These are phyloP conservation scores for Drosophila pseudotakahashii DNA, from an alignment of 2,888 invertebrate genomes.

Conservation along the genomic window DNA sequence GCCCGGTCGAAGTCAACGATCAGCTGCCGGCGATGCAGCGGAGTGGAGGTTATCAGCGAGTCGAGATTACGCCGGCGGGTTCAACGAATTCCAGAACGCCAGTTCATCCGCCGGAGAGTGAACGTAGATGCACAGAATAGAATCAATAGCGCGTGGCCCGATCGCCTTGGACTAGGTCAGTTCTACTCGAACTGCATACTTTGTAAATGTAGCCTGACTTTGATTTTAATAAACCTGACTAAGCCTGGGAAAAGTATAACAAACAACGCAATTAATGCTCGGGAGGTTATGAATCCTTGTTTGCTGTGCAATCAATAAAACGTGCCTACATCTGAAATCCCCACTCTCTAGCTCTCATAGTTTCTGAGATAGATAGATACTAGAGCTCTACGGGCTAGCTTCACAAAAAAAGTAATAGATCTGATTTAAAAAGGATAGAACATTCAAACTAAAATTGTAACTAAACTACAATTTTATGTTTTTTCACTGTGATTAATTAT, in stretches of 20 bases:
- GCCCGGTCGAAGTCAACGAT: conserved; percentile 23
- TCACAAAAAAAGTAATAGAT: too few relatives aligned
- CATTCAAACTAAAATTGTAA: too few relatives aligned
- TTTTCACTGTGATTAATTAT: too few relatives aligned
- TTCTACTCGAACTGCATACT: conserved; percentile 9
- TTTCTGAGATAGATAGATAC: too few relatives aligned
- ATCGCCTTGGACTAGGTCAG: conserved; percentile 48
- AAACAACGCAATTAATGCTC: not conserved
- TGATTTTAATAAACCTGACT: conserved; percentile 3
- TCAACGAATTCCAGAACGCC: conserved; percentile 56
- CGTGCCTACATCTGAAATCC: too few relatives aligned
- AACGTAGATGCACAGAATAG: conserved; percentile 30
- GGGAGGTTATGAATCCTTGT: conserved; percentile 5
- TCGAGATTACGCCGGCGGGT: conserved; percentile 57
- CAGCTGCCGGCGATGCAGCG: conserved; percentile 30
- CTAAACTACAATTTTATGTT: too few relatives aligned
- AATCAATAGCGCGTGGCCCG: conserved; percentile 7
- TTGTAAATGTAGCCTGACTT: conserved; percentile 1
- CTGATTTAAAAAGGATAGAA: too few relatives aligned
- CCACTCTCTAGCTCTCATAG: too few relatives aligned
- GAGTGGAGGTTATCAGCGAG: conserved; percentile 61
- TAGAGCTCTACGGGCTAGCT: too few relatives aligned
- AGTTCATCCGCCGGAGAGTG: conserved; percentile 14
- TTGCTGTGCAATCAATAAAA: conserved; percentile 14
- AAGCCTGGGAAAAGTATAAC: not conserved